Percentiles rank a stretch among this genome's conserved stretches.
phyloP scores from a whole-genome alignment of 2,888 invertebrate genomes.

The Napeogenes sylphis region DNA sequence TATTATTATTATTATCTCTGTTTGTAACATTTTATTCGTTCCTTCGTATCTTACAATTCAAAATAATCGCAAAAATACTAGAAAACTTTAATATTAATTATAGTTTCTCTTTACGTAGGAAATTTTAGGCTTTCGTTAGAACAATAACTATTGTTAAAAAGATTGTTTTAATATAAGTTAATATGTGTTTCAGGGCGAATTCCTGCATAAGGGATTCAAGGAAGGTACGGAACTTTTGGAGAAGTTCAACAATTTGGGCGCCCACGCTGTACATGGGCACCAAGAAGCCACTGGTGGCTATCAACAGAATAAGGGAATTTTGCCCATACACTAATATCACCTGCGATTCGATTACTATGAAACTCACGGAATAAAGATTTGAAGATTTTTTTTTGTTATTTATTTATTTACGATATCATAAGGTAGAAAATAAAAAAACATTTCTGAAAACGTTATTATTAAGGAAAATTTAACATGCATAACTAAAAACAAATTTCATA shows the following conservation, averaged over 20 bases:
- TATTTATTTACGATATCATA: neutral
- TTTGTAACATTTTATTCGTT: too few species aligned
- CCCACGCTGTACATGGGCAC: conserved; percentile 79
- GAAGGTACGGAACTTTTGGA: conserved; percentile 77
- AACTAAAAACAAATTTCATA: conserved; percentile 36
- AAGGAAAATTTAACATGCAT: conserved; percentile 31
- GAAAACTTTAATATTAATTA: too few species aligned
- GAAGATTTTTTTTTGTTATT: neutral
- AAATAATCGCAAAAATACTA: conserved; percentile 6
- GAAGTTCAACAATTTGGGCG: conserved; percentile 79
- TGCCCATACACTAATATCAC: conserved; percentile 65
- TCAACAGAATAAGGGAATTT: conserved; percentile 75
- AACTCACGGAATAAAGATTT: neutral
- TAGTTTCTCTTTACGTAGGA: too few species aligned
- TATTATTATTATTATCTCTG: too few species aligned
- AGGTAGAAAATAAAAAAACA: too few species aligned
- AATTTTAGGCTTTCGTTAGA: too few species aligned
- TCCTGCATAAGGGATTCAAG: conserved; percentile 77
- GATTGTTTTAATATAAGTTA: too few species aligned
- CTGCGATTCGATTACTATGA: neutral
- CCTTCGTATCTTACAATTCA: neutral
- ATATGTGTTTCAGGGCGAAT: conserved; percentile 65
- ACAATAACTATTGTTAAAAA: too few species aligned
- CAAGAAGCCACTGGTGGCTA: conserved; percentile 78
- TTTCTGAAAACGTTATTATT: neutral